phyloP scores from a whole-genome alignment of 2,888 invertebrate genomes.

The Ochropacha duplaris region DNA sequence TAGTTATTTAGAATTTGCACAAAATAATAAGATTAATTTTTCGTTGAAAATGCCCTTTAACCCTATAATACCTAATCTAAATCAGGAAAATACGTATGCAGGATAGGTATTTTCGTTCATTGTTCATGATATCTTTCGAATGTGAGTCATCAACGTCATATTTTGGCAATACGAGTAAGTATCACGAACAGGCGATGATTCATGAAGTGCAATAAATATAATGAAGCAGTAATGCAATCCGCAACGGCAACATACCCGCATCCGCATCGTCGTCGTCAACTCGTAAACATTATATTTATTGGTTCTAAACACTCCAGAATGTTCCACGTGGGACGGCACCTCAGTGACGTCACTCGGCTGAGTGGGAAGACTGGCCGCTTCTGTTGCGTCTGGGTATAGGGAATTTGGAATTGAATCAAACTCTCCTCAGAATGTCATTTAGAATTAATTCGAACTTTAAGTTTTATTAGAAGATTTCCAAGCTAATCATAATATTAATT shows the following conservation, averaged over 20 bases:
- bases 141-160: not conserved
- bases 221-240: not conserved
- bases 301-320: not conserved
- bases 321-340: not conserved
- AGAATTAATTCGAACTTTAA: too few species aligned
- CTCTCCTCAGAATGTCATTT: too few species aligned
- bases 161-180: not conserved
- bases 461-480: conserved; percentile 1
- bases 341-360: not conserved
- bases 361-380: not conserved
- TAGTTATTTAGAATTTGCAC: too few species aligned
- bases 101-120: not conserved
- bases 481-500: too few species aligned
- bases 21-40: too few species aligned
- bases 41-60: too few species aligned
- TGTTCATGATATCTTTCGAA: not conserved
- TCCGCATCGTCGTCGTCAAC: not conserved
- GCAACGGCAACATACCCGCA: not conserved
- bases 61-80: not conserved
- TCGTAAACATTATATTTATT: not conserved
- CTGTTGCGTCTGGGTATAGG: not conserved
- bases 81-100: not conserved
- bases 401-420: not conserved
- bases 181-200: not conserved
- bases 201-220: not conserved